These are phyloP conservation scores for Crax fasciolata DNA, from an alignment of 2,797 vertebrate species.

Conservation along the genomic window DNA sequence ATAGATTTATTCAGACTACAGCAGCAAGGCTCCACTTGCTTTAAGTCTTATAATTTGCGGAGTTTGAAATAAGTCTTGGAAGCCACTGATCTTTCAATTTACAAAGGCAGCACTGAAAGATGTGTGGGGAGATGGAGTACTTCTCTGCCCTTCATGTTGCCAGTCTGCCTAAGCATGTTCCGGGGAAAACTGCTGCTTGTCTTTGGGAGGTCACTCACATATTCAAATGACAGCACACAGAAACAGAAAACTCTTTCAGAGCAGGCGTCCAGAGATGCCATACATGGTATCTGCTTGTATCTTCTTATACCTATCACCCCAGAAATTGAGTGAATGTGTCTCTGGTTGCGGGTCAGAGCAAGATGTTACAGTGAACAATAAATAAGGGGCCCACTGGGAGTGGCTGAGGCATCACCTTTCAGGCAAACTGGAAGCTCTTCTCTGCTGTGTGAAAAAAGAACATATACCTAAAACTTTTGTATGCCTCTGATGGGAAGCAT, in stretches of 20 bases:
- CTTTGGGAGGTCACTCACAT: neutral
- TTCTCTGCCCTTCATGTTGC: neutral
- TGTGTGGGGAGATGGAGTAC: neutral
- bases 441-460: neutral
- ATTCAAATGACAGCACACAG: neutral
- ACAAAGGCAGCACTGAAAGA: neutral
- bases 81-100: neutral
- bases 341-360: conserved; percentile 24
- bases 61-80: neutral
- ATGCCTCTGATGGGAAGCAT: neutral
- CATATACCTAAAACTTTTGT: conserved; percentile 14
- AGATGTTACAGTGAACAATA: conserved; percentile 34
- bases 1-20: neutral
- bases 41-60: neutral
- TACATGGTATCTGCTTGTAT: neutral
- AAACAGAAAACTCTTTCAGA: conserved; percentile 40
- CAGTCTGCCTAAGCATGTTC: neutral
- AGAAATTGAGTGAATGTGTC: conserved; percentile 24
- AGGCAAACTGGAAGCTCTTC: conserved; percentile 5
- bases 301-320: neutral
- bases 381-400: neutral
- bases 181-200: neutral
- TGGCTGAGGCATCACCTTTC: conserved; percentile 16
- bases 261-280: conserved; percentile 31
- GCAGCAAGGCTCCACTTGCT: neutral